Evolutionary conservation across 2,797 vertebrate species (phyloP), one percentile per base, ranked within the genome.

Genomic region (Lithobates pipiens): DNA sequence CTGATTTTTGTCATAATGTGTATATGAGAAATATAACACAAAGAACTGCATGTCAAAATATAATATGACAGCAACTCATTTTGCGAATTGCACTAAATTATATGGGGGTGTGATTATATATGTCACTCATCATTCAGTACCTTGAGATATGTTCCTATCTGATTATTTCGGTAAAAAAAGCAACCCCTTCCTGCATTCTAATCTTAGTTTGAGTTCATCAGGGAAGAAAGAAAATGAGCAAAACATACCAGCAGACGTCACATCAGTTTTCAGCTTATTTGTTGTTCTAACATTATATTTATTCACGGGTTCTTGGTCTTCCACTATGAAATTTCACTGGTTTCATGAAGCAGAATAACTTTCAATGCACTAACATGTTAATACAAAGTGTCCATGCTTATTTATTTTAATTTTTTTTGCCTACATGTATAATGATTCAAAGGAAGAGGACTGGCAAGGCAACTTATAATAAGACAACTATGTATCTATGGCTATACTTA

Each of bases 1-100:
- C n/a, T 71, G 27, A 71, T 77, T 68, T 65, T 82, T 89, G 80
- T 83, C 50, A 86, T 70, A 88, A 80, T 3, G 67, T 25, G 27
- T 10, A 73, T 83, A 3, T 74, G 85, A 29, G 67, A 80, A 54
- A 88, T 84, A 27, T 1, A 82, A 77, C 57, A 75, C 32, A 65
- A 13, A 69, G 70, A 77, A 83, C 70, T 75, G 54, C 42, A 79
- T 83, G 80, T 87, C 85, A 87, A 83, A 86, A 87, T 79, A 87
- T 72, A 87, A 71, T n/a, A 83, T 87, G 80, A 86, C 84, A 86
- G 84, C 63, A 86, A 76, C 76, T 86, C 78, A 86, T 83, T 78
- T 83, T 46, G 25, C 69, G 57, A 87, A 87, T 83, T 87, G 76
- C 69, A 74, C 85, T 73, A 61, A 83, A 83, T 87, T 54, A 79